Base-by-base conservation (phyloP, 2,113 vertebrate species). In the Acrocephalus kingi region DNA sequence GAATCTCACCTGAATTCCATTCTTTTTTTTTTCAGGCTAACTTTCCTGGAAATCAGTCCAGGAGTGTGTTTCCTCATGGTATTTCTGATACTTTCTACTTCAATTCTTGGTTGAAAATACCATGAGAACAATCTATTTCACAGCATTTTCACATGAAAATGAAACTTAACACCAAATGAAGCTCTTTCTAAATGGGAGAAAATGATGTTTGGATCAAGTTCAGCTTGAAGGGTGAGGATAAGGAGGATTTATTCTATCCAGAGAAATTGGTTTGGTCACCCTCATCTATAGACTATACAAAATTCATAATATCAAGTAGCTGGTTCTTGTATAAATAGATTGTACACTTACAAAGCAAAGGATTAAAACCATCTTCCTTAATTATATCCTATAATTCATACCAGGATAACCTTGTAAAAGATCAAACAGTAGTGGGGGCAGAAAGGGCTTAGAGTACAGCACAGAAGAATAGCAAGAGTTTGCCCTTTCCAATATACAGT, bases 291-390 rank as follows among this genome's bases (percentile, higher is more conserved):
- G 55, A 78, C 61, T 59, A n/a, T n/a, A 61, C 6, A 91, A 92
- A 91, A 94, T 87, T 91, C 79, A 88, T 61, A 63, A 17, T 89
- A 93, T 92, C 43, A 66, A 79, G 25, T 77, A 89, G 30, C 61
- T 25, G 20, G n/a, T 78, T 94, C 76, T 74, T 87, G 7, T 48
- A 93, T 95, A 81, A 97, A 97, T 96, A 93, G 86, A 86, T 91
- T 92, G 74, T 73, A 69, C 78, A 84, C 55, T 94, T 94, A 85
- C 86, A 97, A 97, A 94, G 67, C 83, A 35, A 82, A 96, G 81
- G 90, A 92, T 79, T 90, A 93, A 97, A 94, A 77, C 20, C 16
- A 22, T 95, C 77, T 96, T 66, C 62, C 84, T 94, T 96, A 97
- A 94, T 95, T 94, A 68, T 43, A 90, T 49, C 37, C 81, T 94